Conservation (phyloP, 1,140 invertebrate species). For the Pseudoatta argentina region DNA sequence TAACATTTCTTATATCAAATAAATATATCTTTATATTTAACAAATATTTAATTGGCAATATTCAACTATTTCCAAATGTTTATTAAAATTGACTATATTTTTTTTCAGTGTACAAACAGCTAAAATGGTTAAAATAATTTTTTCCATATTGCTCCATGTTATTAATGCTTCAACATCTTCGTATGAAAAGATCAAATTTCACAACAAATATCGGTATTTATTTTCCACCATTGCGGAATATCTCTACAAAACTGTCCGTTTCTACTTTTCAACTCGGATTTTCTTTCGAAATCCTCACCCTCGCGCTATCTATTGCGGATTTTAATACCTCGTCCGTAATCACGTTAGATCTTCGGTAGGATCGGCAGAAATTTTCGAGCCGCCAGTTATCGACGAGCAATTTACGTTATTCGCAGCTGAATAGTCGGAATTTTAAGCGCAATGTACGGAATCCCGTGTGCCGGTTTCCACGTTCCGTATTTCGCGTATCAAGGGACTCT, state of each 20-base stretch:
- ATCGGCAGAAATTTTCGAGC: slow-evolving; percentile 36
- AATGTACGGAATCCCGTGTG: slow-evolving; percentile 29
- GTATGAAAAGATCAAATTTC: neutral
- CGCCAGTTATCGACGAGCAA: neutral
- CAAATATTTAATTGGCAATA: no score
- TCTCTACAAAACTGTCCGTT: neutral
- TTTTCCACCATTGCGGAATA: neutral
- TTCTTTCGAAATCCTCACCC: neutral
- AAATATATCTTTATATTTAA: no score
- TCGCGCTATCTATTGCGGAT: neutral
- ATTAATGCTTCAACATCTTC: neutral
- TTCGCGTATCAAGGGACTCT: slow-evolving; percentile 47
- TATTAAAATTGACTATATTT: no score
- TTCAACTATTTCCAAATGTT: no score
- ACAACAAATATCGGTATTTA: neutral
- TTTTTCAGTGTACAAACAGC: no score
- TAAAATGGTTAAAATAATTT: no score
- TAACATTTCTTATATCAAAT: no score
- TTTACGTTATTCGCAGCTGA: slow-evolving; percentile 31
- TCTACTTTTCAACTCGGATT: neutral
- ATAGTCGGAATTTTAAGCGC: slow-evolving; percentile 53
- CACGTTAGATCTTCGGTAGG: slow-evolving; percentile 3
- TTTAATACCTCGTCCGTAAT: slow-evolving; percentile 7
- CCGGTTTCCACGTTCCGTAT: slow-evolving; percentile 53
- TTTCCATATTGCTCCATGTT: no score